A percentile compares a stretch with the other conserved stretches of the same genome.
Evolutionary conservation across 2,113 vertebrate genomes (phyloP).

Genomic region (Eclectus roratus): DNA sequence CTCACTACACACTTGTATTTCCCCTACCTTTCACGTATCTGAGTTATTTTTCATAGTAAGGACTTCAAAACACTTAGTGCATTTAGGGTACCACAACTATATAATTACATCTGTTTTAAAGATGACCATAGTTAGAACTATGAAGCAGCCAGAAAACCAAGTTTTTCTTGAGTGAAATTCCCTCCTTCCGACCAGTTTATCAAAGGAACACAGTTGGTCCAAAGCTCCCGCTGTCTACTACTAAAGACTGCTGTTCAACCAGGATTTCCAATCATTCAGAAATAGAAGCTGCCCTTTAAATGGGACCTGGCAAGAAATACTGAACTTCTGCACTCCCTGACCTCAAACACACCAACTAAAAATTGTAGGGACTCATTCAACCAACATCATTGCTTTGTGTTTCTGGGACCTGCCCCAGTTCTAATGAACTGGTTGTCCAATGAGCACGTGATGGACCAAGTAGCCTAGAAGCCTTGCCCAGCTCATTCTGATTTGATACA

Average conservation of each 20-base stretch:
- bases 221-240: background rate
- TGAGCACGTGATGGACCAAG: background rate
- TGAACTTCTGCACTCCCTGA: slow-evolving; percentile 54
- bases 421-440: slow-evolving; percentile 32
- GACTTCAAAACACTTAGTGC: background rate
- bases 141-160: background rate
- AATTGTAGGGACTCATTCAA: slow-evolving; percentile 13
- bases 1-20: background rate
- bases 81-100: background rate
- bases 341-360: slow-evolving; percentile 67
- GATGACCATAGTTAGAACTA: background rate
- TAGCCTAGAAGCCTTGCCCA: background rate
- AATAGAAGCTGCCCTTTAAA: slow-evolving; percentile 46
- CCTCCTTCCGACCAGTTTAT: background rate
- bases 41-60: background rate
- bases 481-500: background rate
- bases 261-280: slow-evolving; percentile 31
- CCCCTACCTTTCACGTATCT: background rate
- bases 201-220: background rate
- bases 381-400: background rate
- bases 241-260: background rate
- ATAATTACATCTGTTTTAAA: background rate
- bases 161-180: background rate
- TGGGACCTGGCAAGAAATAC: slow-evolving; percentile 35
- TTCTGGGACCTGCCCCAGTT: slow-evolving; percentile 41